Evolutionary conservation across 2,888 invertebrate genomes (phyloP), one percentile per base, ranked within the genome.

Genomic region (Sericinus montela): DNA sequence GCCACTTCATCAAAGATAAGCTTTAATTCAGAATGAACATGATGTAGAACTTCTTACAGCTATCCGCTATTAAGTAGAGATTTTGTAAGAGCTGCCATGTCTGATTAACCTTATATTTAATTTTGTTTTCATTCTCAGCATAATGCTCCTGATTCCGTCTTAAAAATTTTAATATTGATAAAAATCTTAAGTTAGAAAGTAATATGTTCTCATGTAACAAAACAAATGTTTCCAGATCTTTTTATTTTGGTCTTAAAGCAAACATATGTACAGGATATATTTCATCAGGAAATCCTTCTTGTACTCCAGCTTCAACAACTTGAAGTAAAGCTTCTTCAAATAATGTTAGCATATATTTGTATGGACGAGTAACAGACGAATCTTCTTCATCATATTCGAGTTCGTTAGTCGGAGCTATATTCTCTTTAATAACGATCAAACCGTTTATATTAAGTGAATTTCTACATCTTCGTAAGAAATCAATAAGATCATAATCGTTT

Each of bases 191-290:
- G 25, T 25, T 25, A 25, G 25, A 25, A 4, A 6, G 6, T 7
- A 25, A 25, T 25, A 25, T 25, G 19, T 25, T 25, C 25, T 25
- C 7, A 25, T 25, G 25, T 25, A 1, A 25, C 4, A 8, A 25
- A 8, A 25, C 8, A 25, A 25, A 25, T 25, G 7, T 25, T 7
- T 25, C 1, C 25, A 25, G 6, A 7, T 2, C 25, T 25, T 5
- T 15, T 19, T 42, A 50, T 14, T 34, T 51, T 14, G 93, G 91
- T 63, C 80, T 89, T 53, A 96, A 85, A 9, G 96, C 96, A 86
- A 97, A 94, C 92, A 95, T 95, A 69, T 94, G 91, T 6, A 98
- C 97, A 38, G 94, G 93, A 83, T 94, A 98, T 41, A 99, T 87
- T 2, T 94, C 95, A 66, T 93, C 93, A 0, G 99, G 98, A 69